These are phyloP conservation scores for Aurelia sp. DNA, from an alignment of 30 jellyfish, hydroid and myxozoan genomes.

Conservation along the genomic window DNA sequence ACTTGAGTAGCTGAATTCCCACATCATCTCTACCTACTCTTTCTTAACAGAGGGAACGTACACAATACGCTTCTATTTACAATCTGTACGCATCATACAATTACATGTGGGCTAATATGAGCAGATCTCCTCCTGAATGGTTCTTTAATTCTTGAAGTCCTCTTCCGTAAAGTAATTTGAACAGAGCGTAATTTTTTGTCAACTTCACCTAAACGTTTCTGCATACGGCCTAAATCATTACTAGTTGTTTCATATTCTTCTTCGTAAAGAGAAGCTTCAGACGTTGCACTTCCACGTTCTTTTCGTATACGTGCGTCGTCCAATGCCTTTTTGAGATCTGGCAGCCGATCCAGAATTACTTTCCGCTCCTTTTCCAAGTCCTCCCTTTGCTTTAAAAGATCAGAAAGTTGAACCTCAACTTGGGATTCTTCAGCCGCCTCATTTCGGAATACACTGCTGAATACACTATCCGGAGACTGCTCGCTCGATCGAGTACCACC, in stretches of 20 bases:
- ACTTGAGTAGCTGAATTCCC: too few relatives aligned
- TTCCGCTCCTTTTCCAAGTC: conserved; percentile 73
- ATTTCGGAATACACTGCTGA: conserved; percentile 33
- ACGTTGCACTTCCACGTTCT: conserved; percentile 12
- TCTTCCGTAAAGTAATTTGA: conserved; percentile 3
- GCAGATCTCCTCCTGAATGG: conserved; percentile 58
- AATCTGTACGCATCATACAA: conserved; percentile 5
- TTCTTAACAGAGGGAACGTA: too few relatives aligned
- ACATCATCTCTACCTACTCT: too few relatives aligned
- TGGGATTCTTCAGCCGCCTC: conserved; percentile 34
- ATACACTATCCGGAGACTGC: not conserved
- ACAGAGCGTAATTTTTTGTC: conserved; percentile 65
- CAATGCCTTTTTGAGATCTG: conserved; percentile 48
- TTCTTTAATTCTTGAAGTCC: conserved; percentile 19
- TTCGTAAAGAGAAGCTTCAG: conserved; percentile 14
- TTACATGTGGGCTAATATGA: conserved; percentile 58
- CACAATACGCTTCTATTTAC: too few relatives aligned
- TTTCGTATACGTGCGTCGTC: conserved; percentile 35
- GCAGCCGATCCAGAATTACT: conserved; percentile 54
- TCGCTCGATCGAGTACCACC: too few relatives aligned
- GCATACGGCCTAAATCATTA: conserved; percentile 64
- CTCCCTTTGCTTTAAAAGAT: conserved; percentile 59
- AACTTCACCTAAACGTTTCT: conserved; percentile 52
- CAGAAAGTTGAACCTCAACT: conserved; percentile 46
- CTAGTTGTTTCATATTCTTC: conserved; percentile 59